These are phyloP conservation scores for Cyanocitta stelleri DNA, from an alignment of 2,113 vertebrate genomes.

Conservation along the genomic window DNA sequence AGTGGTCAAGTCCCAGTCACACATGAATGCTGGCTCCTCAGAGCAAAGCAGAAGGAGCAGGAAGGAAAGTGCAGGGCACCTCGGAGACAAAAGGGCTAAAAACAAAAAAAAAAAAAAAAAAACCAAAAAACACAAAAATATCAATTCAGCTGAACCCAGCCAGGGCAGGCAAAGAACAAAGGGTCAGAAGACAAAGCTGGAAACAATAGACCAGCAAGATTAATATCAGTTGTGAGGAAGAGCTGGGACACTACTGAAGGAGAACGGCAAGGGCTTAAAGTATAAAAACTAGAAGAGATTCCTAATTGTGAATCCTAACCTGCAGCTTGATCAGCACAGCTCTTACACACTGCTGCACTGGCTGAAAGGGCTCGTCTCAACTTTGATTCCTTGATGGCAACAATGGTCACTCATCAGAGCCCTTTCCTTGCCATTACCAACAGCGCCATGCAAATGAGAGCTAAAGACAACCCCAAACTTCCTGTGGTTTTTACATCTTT, in stretches of 20 bases:
- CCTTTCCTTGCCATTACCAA: background rate
- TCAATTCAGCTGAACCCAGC: conserved; percentile 40
- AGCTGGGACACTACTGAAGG: background rate
- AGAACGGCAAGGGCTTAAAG: background rate
- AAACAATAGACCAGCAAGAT: conserved; percentile 48
- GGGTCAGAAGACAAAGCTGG: conserved; percentile 51
- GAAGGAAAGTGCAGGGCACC: conserved; percentile 6
- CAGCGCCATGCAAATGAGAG: background rate
- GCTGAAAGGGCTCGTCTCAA: background rate
- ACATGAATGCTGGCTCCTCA: background rate
- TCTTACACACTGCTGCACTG: background rate
- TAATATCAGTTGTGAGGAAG: conserved; percentile 1
- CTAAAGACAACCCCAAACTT: background rate
- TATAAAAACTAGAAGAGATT: background rate
- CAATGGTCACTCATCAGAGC: background rate
- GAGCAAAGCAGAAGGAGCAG: conserved; percentile 7
- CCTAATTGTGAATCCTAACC: background rate
- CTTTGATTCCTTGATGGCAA: background rate
- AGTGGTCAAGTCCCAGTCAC: background rate
- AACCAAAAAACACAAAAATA: background rate
- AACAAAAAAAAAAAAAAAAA: conserved; percentile 13
- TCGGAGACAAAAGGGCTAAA: background rate
- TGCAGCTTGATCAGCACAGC: background rate
- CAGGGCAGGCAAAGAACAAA: conserved; percentile 51
- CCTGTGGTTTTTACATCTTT: background rate